A percentile compares a stretch with the other conserved stretches of the same genome.
These are phyloP conservation scores for Triplophysa dalaica DNA, from an alignment of 2,113 vertebrate genomes.

Conservation along the genomic window DNA sequence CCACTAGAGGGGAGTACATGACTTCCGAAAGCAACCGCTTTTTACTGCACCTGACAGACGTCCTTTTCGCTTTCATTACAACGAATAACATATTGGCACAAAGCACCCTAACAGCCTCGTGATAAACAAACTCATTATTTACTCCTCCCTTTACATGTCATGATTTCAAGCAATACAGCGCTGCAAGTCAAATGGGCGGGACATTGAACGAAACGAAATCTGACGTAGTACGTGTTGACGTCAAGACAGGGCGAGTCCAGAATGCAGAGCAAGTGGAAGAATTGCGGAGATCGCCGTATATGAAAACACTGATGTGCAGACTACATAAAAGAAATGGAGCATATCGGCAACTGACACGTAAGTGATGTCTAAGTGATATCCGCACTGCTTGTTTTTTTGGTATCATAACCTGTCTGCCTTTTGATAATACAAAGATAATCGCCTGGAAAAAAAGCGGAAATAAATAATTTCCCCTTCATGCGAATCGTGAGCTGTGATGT, in stretches of 20 bases:
- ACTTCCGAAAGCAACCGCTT: not conserved
- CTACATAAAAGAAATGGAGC: conserved; percentile 39
- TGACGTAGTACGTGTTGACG: conserved; percentile 67
- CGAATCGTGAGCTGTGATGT: not conserved
- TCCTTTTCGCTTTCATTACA: not conserved
- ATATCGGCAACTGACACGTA: conserved; percentile 10
- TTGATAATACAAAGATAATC: not conserved
- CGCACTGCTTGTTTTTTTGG: not conserved
- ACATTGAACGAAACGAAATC: conserved; percentile 8
- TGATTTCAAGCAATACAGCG: not conserved
- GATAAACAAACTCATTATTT: not conserved
- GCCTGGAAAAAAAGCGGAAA: not conserved
- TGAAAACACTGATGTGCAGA: conserved; percentile 44
- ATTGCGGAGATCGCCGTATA: conserved; percentile 57
- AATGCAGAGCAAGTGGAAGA: conserved; percentile 61
- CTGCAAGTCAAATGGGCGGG: not conserved
- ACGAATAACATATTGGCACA: not conserved
- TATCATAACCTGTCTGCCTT: not conserved
- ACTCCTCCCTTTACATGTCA: no score
- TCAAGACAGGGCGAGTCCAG: conserved; percentile 71
- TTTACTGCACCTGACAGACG: not conserved
- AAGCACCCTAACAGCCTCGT: not conserved
- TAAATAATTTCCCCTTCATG: not conserved
- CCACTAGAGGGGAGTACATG: conserved; percentile 36
- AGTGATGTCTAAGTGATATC: conserved; percentile 41